These are phyloP conservation scores for Endotricha flammealis DNA, from an alignment of 2,888 invertebrate species.

Conservation along the genomic window DNA sequence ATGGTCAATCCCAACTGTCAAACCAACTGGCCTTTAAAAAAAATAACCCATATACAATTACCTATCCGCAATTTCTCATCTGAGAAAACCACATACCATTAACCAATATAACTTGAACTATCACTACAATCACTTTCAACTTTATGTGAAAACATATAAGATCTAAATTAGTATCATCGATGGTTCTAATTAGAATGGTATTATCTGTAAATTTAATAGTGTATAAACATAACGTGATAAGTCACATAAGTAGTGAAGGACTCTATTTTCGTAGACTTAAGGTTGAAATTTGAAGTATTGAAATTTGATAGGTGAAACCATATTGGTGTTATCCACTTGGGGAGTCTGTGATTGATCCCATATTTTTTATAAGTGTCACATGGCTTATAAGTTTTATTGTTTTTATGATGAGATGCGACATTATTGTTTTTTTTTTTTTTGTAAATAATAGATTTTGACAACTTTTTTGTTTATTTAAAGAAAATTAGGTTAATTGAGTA, in stretches of 20 bases:
- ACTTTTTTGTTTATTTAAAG: too few relatives aligned
- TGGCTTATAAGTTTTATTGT: too few relatives aligned
- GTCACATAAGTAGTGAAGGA: not conserved
- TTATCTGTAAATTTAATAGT: not conserved
- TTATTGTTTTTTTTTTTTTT: too few relatives aligned
- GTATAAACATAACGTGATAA: not conserved
- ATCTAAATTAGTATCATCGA: not conserved
- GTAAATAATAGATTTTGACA: too few relatives aligned
- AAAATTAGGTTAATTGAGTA: too few relatives aligned
- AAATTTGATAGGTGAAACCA: slow-evolving; percentile 19
- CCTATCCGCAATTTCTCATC: slow-evolving; percentile 8
- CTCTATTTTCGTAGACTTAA: slow-evolving; percentile 1
- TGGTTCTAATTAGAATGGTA: slow-evolving; percentile 5
- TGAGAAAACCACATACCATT: slow-evolving; percentile 8
- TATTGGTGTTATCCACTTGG: slow-evolving; percentile 15
- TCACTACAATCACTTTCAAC: not conserved
- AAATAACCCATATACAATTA: not conserved
- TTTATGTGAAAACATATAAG: not conserved
- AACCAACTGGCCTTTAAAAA: not conserved
- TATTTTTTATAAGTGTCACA: too few relatives aligned
- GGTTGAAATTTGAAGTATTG: not conserved
- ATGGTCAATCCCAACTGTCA: too few relatives aligned
- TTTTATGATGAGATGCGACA: too few relatives aligned
- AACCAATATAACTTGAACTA: not conserved
- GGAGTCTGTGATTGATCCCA: slow-evolving; percentile 10